These are phyloP conservation scores for Leucophenga varia DNA, from an alignment of 1,140 invertebrate species.

Conservation along the genomic window DNA sequence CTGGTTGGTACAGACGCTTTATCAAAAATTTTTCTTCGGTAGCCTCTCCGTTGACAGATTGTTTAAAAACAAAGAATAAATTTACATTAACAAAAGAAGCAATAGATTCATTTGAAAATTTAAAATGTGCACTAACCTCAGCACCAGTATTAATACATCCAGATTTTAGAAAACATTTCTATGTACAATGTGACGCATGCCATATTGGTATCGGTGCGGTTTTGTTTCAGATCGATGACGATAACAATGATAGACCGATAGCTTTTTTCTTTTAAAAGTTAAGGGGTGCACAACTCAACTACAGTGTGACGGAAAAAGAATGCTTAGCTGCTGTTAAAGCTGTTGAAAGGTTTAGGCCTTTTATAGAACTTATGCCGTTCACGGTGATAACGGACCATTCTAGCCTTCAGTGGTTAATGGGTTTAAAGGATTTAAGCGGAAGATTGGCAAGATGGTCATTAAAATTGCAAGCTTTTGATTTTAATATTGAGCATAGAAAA, in stretches of 20 bases:
- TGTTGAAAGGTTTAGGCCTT: conserved; percentile 55
- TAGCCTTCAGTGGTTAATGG: too few relatives aligned
- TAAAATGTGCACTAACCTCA: too few relatives aligned
- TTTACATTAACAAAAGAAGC: too few relatives aligned
- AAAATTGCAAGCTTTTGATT: conserved; percentile 26
- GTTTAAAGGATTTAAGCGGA: conserved; percentile 23
- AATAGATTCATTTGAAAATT: too few relatives aligned
- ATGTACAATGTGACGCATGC: neutral
- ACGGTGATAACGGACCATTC: too few relatives aligned
- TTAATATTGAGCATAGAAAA: conserved; percentile 35
- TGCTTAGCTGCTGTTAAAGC: too few relatives aligned
- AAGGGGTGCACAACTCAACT: too few relatives aligned
- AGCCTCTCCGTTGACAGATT: conserved; percentile 25
- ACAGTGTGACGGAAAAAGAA: conserved; percentile 51
- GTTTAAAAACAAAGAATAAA: too few relatives aligned
- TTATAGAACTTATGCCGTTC: too few relatives aligned
- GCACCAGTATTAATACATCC: too few relatives aligned
- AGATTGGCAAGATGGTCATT: too few relatives aligned
- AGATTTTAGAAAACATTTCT: too few relatives aligned
- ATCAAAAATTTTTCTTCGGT: conserved; percentile 34
- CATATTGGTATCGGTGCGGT: conserved; percentile 44
- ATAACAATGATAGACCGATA: conserved; percentile 25
- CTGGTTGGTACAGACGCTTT: conserved; percentile 47
- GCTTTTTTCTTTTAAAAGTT: conserved; percentile 55
- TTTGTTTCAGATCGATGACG: conserved; percentile 31